Percentiles rank a stretch among this genome's conserved stretches.
Evolutionary conservation across 2,797 vertebrate species (phyloP).

Genomic region (Chelidonichthys spinosus): DNA sequence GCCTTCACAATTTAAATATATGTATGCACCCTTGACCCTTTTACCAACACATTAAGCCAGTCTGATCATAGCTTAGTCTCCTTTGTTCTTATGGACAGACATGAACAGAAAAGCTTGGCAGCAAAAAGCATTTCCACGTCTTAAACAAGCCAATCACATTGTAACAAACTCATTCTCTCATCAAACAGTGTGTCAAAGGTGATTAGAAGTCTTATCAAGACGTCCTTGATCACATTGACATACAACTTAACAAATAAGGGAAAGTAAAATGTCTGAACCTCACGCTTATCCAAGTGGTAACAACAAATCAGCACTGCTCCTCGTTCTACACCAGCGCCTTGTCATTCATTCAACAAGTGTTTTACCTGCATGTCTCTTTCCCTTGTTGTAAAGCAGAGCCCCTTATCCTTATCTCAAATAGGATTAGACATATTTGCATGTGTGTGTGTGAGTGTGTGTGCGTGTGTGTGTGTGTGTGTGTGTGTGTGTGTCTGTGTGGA

Average conservation of each 20-base stretch:
- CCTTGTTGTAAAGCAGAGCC: slow-evolving; percentile 37
- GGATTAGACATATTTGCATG: slow-evolving; percentile 67
- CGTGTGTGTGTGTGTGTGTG: neutral
- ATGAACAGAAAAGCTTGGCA: neutral
- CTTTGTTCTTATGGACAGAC: slow-evolving; percentile 10
- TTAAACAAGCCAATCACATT: neutral
- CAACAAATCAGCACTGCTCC: slow-evolving; percentile 52
- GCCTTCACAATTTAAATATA: slow-evolving; percentile 15
- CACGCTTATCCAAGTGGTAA: neutral
- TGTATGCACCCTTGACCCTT: slow-evolving; percentile 32
- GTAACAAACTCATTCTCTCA: neutral
- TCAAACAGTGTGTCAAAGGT: neutral
- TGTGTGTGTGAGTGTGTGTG: slow-evolving; percentile 15
- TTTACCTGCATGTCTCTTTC: slow-evolving; percentile 32
- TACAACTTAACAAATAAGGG: neutral
- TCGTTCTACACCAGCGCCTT: neutral
- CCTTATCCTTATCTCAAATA: slow-evolving; percentile 68
- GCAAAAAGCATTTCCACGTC: neutral
- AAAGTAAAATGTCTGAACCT: neutral
- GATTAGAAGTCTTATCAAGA: neutral
- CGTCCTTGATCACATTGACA: neutral
- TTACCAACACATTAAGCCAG: slow-evolving; percentile 31
- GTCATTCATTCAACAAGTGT: slow-evolving; percentile 75
- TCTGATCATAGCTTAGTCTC: slow-evolving; percentile 29
- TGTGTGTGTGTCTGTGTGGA: too few relatives aligned